Conservation (phyloP, 2,888 invertebrate genomes). For the Morpho helenor region DNA sequence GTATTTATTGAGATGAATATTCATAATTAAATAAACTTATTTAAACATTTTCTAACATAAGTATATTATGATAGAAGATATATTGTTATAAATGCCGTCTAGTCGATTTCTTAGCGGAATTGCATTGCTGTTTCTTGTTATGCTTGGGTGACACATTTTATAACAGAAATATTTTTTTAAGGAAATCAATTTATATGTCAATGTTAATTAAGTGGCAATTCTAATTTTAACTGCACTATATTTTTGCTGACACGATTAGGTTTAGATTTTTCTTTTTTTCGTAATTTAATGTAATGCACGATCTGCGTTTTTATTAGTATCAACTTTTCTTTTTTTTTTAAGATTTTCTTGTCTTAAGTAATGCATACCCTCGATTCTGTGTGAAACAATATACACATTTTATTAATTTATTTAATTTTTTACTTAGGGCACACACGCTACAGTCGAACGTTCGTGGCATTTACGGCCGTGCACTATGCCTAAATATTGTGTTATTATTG, state of each 20-base stretch:
- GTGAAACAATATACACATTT: slow-evolving; percentile 43
- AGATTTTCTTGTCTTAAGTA: slow-evolving; percentile 44
- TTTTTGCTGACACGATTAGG: slow-evolving; percentile 78
- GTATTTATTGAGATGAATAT: slow-evolving; percentile 17
- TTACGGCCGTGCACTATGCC: slow-evolving; percentile 49
- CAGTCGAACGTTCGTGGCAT: slow-evolving; percentile 43
- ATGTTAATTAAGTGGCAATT: slow-evolving; percentile 76
- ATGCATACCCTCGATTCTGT: slow-evolving; percentile 41
- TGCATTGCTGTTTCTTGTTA: slow-evolving; percentile 58
- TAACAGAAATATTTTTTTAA: slow-evolving; percentile 78
- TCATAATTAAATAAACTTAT: slow-evolving; percentile 10
- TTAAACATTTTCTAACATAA: slow-evolving; percentile 15
- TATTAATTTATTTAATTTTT: slow-evolving; percentile 53
- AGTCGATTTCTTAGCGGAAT: slow-evolving; percentile 43
- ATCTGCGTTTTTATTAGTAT: slow-evolving; percentile 75
- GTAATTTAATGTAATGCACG: slow-evolving; percentile 74
- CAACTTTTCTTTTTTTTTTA: slow-evolving; percentile 51
- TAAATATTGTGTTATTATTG: slow-evolving; percentile 70
- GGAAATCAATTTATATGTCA: slow-evolving; percentile 69
- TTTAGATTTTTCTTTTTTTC: slow-evolving; percentile 61
- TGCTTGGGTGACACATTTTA: slow-evolving; percentile 74
- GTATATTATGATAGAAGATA: slow-evolving; percentile 5
- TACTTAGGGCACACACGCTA: slow-evolving; percentile 24
- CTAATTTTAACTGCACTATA: slow-evolving; percentile 75
- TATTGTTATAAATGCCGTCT: slow-evolving; percentile 18